Base-by-base conservation (phyloP, 2,888 invertebrate genomes). In the Nasonia oneida region DNA sequence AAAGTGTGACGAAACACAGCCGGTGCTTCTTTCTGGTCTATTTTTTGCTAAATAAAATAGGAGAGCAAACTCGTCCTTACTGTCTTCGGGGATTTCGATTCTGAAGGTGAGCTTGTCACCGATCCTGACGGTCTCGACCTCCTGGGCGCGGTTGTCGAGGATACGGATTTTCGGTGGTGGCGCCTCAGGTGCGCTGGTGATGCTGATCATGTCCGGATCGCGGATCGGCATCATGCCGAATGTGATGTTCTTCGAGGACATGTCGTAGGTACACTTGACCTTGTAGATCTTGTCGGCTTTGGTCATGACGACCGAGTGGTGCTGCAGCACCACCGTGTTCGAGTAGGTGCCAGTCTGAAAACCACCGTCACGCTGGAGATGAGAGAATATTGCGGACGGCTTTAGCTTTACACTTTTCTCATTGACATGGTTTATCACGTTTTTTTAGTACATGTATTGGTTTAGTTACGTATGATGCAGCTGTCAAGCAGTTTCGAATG, bases 161-260 rank as follows among this genome's bases (percentile, higher is more conserved):
- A 98, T 98, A 89, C 98, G 96, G 91, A 98, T 98, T 92, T 98
- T 97, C 92, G 98, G 98, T 89, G 98, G 97, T 74, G 98, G 98
- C 39, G 98, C 98, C 94, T 98, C 98, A 0, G 98, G 98, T 29
- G 98, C 98, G 57, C 98, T 98, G 47, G 98, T 98, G 93, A 98
- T 98, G 92, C 98, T 98, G 92, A 98, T 98, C 97, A 98, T 98
- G 94, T 98, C 98, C 86, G 98, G 98, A 94, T 98, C 98, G 93
- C 97, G 96, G 94, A 98, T 98, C 88, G 98, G 98, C 97, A 98
- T 98, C 98, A 98, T 98, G 94, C 98, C 98, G 94, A 98, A 98
- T 57, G 98, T 98, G 90, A 98, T 98, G 94, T 98, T 98, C 95
- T 98, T 98, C 33, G 98, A 98, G 89, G 98, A 97, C 97, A 98